These are phyloP conservation scores for Dolichopus griseipennis DNA, from an alignment of 2,888 invertebrate genomes.

Conservation along the genomic window DNA sequence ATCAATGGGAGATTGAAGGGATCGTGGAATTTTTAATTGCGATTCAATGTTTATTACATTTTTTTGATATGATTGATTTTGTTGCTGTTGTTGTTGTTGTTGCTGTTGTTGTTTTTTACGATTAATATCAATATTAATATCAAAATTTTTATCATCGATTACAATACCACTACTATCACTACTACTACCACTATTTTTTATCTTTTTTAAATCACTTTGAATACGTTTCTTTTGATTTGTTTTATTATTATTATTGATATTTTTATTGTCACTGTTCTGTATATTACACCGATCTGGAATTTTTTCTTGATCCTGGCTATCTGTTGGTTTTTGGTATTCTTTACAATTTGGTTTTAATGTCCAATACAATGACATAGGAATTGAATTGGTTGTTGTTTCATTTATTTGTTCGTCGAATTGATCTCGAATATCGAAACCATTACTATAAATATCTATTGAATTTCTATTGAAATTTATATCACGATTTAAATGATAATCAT, in stretches of 20 bases:
- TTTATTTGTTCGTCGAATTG: not conserved
- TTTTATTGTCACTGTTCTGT: not conserved
- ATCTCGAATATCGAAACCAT: not conserved
- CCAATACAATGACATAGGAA: no score
- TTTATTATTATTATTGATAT: not conserved
- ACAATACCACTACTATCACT: conserved; percentile 3
- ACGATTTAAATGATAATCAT: conserved; percentile 11
- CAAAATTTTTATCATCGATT: not conserved
- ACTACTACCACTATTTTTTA: not conserved
- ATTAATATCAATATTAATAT: not conserved
- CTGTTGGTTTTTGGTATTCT: not conserved
- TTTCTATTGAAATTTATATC: not conserved
- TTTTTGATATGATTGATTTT: not conserved
- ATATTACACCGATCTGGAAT: not conserved
- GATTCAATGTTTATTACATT: not conserved
- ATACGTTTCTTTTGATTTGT: not conserved
- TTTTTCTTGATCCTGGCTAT: not conserved
- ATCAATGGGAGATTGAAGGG: not conserved
- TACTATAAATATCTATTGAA: not conserved
- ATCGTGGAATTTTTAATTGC: no score
- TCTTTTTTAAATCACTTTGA: not conserved
- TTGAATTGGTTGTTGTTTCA: no score
- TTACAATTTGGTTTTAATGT: not conserved
- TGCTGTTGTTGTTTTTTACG: not conserved
- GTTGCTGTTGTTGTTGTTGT: no score